Evolutionary conservation across 2,888 invertebrate genomes (phyloP).

Genomic region (Coenonympha glycerion): DNA sequence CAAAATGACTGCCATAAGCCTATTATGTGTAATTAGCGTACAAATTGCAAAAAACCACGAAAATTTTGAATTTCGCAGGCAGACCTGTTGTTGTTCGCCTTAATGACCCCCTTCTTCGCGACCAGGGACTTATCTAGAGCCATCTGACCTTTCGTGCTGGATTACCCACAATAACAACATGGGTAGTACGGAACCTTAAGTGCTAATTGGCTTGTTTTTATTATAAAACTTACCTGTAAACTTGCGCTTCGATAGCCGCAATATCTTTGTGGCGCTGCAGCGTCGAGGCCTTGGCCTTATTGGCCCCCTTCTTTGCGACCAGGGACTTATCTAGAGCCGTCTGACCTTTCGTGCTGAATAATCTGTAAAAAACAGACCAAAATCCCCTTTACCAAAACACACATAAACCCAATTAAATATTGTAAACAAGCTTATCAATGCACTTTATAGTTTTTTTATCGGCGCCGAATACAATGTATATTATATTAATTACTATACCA

Average conservation of each 20-base stretch:
- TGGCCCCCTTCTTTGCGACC: slow-evolving; percentile 91
- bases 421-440: slow-evolving; percentile 4
- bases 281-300: slow-evolving; percentile 72
- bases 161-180: too few relatives aligned
- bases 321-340: slow-evolving; percentile 93
- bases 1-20: too few relatives aligned
- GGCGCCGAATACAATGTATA: background rate
- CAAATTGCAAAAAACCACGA: too few relatives aligned
- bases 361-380: slow-evolving; percentile 45
- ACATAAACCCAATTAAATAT: background rate
- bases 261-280: slow-evolving; percentile 88
- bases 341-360: slow-evolving; percentile 97
- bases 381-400: background rate
- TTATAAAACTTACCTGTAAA: slow-evolving; percentile 88
- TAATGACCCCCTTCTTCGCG: slow-evolving; percentile 90
- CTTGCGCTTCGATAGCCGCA: slow-evolving; percentile 90
- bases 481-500: background rate
- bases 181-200: too few relatives aligned
- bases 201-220: too few relatives aligned
- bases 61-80: too few relatives aligned
- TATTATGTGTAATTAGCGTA: too few relatives aligned
- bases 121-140: slow-evolving; percentile 93
- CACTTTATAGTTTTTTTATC: slow-evolving; percentile 1
- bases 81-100: too few relatives aligned
- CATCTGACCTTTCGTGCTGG: slow-evolving; percentile 95